Base-by-base conservation (phyloP, 2,797 vertebrate species). In the Siniperca obscura region DNA sequence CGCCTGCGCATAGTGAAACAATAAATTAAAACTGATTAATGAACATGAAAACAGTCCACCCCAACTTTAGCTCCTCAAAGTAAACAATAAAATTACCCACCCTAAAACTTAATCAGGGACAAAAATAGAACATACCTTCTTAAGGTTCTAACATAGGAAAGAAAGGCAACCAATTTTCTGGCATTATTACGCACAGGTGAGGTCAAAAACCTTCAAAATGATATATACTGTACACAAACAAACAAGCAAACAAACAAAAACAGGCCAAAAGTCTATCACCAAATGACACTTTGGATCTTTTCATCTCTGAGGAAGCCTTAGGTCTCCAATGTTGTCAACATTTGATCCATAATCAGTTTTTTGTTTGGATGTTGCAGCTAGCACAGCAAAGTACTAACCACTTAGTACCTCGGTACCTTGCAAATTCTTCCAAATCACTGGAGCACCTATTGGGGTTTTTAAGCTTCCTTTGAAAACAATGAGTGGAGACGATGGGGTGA, bases 371-470 rank as follows among this genome's bases (percentile, higher is more conserved):
- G 36, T 48, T 55, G 48, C 36, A 70, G 57, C 40, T 62, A 16
- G 30, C 42, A 62, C 12, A 73, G 61, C 50, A 74, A 85, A 78
- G 72, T 57, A 69, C 42, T 40, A 76, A 61, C 17, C 56, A 21
- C 68, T 78, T 75, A 86, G 81, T 78, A 70, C 74, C 76, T 44
- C 34, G 22, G 65, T 34, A 73, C 50, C 55, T 80, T 22, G 12
- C 69, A 83, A 88, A 91, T 93, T 91, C 82, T 86, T 85, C 69
- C 83, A 66, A 91, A 76, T 89, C 87, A 82, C 76, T 64, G 76
- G 81, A 88, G 77, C 82, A 87, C 75, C 72, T 74, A 79, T 91
- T 80, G 30, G 57, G 77, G 68, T 70, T 92, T 81, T 90, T 84
- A 90, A 91, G 81, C 81, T 68, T 61, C 14, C 78, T 68, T 83